Conservation (phyloP, 2,113 vertebrate genomes). For the Panthera tigris region DNA sequence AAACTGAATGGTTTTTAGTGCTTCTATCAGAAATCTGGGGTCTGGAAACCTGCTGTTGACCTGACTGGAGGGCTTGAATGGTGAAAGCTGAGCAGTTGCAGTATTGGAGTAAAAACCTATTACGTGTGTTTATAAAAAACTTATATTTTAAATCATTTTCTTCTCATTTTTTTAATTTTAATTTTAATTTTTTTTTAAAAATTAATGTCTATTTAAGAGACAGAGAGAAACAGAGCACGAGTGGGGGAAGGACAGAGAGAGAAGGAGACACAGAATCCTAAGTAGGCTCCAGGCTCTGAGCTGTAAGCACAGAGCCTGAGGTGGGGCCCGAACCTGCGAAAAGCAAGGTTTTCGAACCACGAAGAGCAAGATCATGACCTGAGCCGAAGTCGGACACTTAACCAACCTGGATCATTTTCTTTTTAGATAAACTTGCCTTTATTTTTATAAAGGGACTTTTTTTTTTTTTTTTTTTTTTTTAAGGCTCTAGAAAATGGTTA, state of each 20-base stretch:
- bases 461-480: neutral
- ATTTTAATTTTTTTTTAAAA: no score
- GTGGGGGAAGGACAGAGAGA: no score
- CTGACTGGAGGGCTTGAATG: neutral
- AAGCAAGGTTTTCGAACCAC: no score
- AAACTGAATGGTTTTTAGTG: neutral
- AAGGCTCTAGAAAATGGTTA: neutral
- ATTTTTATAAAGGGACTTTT: neutral
- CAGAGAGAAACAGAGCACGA: no score
- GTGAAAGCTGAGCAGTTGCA: neutral
- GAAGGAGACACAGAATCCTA: no score
- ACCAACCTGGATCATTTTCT: neutral
- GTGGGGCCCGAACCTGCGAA: no score
- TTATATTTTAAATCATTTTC: slow-evolving; percentile 9
- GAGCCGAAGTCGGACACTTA: no score
- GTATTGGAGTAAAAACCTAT: neutral
- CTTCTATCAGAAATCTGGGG: neutral
- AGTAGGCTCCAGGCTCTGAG: no score
- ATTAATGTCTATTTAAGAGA: no score
- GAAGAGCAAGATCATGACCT: no score
- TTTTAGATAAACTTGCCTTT: neutral
- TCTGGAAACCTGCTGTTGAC: neutral
- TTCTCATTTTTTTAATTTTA: neutral
- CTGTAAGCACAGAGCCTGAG: no score
- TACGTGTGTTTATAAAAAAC: neutral